Evolutionary conservation across 2,797 vertebrate species (phyloP).

Genomic region (Hephaestus fuliginosus): DNA sequence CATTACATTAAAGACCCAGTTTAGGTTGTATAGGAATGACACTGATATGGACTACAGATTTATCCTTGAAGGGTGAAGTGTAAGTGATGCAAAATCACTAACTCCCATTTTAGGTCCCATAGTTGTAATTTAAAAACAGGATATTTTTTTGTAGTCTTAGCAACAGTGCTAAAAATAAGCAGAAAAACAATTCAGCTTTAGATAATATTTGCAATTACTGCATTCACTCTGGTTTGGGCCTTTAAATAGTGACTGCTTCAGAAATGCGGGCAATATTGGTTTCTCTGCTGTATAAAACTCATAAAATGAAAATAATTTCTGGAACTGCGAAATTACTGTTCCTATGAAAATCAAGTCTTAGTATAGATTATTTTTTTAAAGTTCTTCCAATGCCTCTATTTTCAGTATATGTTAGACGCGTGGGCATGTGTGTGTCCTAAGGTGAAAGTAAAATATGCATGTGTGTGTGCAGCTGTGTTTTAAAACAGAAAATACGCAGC

Average conservation of each 20-base stretch:
- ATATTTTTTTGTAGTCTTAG: not conserved
- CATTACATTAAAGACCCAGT: conserved; percentile 69
- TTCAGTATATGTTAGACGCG: not conserved
- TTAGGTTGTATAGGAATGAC: not conserved
- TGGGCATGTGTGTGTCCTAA: not conserved
- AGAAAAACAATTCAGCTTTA: not conserved
- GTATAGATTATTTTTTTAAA: not conserved
- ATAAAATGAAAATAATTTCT: conserved; percentile 80
- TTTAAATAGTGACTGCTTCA: conserved; percentile 75
- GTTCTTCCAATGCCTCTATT: not conserved
- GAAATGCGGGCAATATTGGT: conserved; percentile 52
- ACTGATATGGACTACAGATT: not conserved
- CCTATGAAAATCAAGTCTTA: conserved; percentile 2
- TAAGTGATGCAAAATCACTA: not conserved
- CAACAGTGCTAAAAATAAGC: not conserved
- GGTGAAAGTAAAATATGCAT: not conserved
- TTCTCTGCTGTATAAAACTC: conserved; percentile 72
- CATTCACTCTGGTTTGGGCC: conserved; percentile 45
- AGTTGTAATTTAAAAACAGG: not conserved
- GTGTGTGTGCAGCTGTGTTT: not conserved
- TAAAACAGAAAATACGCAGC: conserved; percentile 10
- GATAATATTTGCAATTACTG: not conserved
- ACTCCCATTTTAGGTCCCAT: not conserved
- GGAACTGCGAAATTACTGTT: conserved; percentile 43
- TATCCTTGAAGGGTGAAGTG: not conserved